A percentile compares a stretch with the other conserved stretches of the same genome.
These are phyloP conservation scores for Naso thynnoides DNA, from an alignment of 2,797 vertebrate genomes.

Conservation along the genomic window DNA sequence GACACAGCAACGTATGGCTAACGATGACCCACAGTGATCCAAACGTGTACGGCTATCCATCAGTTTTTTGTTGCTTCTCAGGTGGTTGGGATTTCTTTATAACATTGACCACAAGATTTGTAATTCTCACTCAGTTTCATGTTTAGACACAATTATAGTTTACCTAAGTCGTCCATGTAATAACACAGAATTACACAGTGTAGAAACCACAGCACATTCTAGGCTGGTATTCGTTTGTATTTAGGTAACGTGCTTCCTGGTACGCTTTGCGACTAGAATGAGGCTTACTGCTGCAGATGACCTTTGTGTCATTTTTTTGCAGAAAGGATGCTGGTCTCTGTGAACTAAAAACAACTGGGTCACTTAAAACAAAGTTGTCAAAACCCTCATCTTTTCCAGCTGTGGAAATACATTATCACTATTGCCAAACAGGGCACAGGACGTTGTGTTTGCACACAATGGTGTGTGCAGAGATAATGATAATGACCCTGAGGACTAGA, in stretches of 20 bases:
- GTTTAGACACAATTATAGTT: slow-evolving; percentile 64
- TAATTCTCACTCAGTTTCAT: slow-evolving; percentile 39
- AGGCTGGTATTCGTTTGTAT: slow-evolving; percentile 54
- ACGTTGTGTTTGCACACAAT: slow-evolving; percentile 45
- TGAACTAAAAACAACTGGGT: slow-evolving; percentile 40
- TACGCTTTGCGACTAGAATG: slow-evolving; percentile 15
- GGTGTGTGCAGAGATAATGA: slow-evolving; percentile 30
- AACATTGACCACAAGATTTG: slow-evolving; percentile 25
- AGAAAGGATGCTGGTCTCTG: slow-evolving; percentile 40
- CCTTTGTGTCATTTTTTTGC: slow-evolving; percentile 45
- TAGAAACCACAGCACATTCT: slow-evolving; percentile 57
- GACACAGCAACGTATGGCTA: neutral
- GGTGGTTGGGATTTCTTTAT: neutral
- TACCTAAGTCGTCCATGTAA: slow-evolving; percentile 61
- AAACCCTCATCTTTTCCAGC: slow-evolving; percentile 39
- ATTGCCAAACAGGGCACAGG: slow-evolving; percentile 46
- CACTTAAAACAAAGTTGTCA: slow-evolving; percentile 30
- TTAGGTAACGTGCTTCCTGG: slow-evolving; percentile 40
- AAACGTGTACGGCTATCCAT: slow-evolving; percentile 3
- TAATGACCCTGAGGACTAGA: slow-evolving; percentile 33
- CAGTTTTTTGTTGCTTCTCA: slow-evolving; percentile 2
- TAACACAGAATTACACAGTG: slow-evolving; percentile 61
- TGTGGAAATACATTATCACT: slow-evolving; percentile 35
- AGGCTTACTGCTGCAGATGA: slow-evolving; percentile 36
- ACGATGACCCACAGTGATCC: slow-evolving; percentile 4